phyloP scores from a whole-genome alignment of 2,113 vertebrate genomes.

The Blennius ocellaris region DNA sequence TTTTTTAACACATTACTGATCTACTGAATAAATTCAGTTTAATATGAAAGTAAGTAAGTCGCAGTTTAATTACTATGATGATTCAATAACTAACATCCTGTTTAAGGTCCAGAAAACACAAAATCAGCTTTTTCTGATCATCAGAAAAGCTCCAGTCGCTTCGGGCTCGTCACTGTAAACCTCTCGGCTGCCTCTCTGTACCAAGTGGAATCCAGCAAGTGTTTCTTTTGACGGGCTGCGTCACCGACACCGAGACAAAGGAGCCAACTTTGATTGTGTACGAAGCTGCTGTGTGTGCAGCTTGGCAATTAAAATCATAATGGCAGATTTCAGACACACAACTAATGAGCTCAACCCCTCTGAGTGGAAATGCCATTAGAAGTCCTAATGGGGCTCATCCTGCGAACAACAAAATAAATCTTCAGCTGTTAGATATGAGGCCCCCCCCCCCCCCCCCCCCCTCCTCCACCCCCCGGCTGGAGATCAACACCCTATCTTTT shows the following conservation, averaged over 20 bases:
- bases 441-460: background rate
- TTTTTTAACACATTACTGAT: no score
- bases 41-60: no score
- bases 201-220: slow-evolving; percentile 20
- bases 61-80: no score
- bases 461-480: slow-evolving; percentile 13
- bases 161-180: background rate
- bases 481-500: slow-evolving; percentile 63
- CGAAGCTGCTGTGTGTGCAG: slow-evolving; percentile 43
- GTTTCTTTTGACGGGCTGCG: slow-evolving; percentile 20
- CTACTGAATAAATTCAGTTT: no score
- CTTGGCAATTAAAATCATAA: slow-evolving; percentile 76
- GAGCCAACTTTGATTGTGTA: slow-evolving; percentile 62
- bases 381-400: slow-evolving; percentile 70
- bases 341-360: slow-evolving; percentile 76
- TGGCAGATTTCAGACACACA: slow-evolving; percentile 73
- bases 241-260: slow-evolving; percentile 32
- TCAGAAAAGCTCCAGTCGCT: background rate
- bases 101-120: background rate
- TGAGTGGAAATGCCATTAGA: slow-evolving; percentile 76
- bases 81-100: no score
- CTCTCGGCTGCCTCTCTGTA: background rate
- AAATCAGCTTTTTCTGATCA: background rate
- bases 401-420: slow-evolving; percentile 66
- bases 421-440: slow-evolving; percentile 64